phyloP scores from a whole-genome alignment of 2,797 vertebrate species.

The Melopsittacus undulatus region DNA sequence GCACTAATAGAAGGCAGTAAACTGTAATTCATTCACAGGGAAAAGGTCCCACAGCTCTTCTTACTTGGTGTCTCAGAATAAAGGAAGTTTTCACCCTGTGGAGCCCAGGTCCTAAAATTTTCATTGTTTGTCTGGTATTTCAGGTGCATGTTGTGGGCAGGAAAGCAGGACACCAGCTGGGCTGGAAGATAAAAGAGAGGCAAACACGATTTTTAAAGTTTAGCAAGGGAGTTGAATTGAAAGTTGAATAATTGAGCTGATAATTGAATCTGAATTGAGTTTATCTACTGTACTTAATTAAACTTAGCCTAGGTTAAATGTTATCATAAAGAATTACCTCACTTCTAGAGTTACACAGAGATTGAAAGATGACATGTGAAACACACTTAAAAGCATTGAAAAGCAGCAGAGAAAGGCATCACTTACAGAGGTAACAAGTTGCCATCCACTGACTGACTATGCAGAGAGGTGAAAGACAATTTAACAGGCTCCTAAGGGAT shows the following conservation, averaged over 20 bases:
- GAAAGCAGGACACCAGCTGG: background rate
- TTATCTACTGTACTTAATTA: background rate
- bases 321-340: background rate
- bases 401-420: background rate
- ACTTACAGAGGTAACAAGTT: background rate
- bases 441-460: background rate
- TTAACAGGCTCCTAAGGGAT: background rate
- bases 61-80: background rate
- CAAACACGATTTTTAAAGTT: background rate
- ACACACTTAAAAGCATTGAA: background rate
- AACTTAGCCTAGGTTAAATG: background rate
- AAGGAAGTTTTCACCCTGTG: background rate
- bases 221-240: background rate
- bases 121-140: background rate
- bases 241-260: background rate
- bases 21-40: background rate
- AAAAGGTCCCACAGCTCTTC: background rate
- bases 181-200: background rate
- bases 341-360: background rate
- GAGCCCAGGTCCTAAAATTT: background rate
- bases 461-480: background rate
- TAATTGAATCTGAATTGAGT: background rate
- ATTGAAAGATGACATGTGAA: background rate
- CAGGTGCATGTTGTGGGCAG: background rate
- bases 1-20: background rate